Base-by-base conservation (phyloP, 2,888 invertebrate genomes). In the Drosophila birchii region DNA sequence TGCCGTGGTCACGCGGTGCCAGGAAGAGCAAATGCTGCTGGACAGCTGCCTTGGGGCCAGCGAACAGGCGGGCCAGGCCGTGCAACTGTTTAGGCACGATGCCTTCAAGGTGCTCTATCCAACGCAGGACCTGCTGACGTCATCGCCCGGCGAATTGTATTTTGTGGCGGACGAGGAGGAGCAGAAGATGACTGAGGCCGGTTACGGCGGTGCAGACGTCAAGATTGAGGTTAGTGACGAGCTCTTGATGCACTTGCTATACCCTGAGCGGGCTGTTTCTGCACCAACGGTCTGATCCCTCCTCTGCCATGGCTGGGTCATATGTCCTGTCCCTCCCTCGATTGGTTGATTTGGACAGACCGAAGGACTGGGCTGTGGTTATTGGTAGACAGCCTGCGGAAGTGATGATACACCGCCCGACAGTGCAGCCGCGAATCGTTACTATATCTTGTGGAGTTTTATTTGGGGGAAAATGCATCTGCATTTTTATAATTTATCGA, bases 21-120 rank as follows among this genome's bases (percentile, higher is more conserved):
- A 73, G 29, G 20, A 45, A 0, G 41, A 69, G 58, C 64, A 74
- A 23, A 23, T 69, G 0, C 66, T 76, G 29, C 23, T 72, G 1
- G 43, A 34, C 29, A 16, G 16, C 14, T 72, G 62, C n/a, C 55
- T 62, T 8, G 45, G 34, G 38, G 76, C 71, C 5, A 61, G 63
- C 5, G 34, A 59, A 7, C n/a, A 18, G 18, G 59, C 69, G 1
- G 7, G 51, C 5, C 20, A 39, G 14, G 84, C 82, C 6, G 73
- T 80, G 12, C 63, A 70, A 4, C 38, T 86, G 8, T 83, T 82
- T 36, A 64, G 69, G 6, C 62, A 71, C 8, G 86, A 86, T 51
- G 57, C 73, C 18, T 23, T 44, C 6, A 78, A 68, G 62, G 54
- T 83, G 5, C 64, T 82, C 8, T 67, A 80, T 58, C 84, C 78